These are phyloP conservation scores for Hypomecis punctinalis DNA, from an alignment of 2,888 invertebrate species.

Conservation along the genomic window DNA sequence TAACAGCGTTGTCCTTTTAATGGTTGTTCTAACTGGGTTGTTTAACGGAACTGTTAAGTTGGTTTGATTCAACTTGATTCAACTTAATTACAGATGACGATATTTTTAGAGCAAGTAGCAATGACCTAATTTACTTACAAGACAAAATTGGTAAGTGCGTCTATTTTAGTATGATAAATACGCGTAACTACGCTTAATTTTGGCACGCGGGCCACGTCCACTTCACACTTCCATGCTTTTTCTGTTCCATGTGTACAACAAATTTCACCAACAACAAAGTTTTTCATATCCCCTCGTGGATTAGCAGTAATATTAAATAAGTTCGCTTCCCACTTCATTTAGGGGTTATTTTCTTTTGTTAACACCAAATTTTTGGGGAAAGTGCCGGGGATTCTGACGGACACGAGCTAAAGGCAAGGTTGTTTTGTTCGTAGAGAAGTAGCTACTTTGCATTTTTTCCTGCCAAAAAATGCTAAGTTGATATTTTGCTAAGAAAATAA, in stretches of 20 bases:
- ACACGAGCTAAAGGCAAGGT: conserved; percentile 8
- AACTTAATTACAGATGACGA: too few relatives aligned
- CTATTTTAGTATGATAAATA: too few relatives aligned
- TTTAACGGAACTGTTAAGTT: too few relatives aligned
- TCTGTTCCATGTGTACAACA: background rate
- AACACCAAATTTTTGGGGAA: conserved; percentile 18
- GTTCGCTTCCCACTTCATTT: conserved; percentile 44
- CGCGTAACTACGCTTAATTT: too few relatives aligned
- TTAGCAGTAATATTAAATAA: conserved; percentile 37
- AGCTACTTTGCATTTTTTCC: conserved; percentile 8
- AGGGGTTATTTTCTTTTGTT: conserved; percentile 39
- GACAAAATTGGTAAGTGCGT: too few relatives aligned
- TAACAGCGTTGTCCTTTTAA: too few relatives aligned
- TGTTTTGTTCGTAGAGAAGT: conserved; percentile 4
- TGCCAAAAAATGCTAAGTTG: background rate
- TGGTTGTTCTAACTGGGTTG: too few relatives aligned
- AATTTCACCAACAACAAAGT: conserved; percentile 43
- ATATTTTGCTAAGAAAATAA: background rate
- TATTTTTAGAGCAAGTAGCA: too few relatives aligned
- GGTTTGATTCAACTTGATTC: too few relatives aligned
- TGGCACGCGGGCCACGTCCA: too few relatives aligned
- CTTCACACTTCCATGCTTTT: too few relatives aligned
- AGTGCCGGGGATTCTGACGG: conserved; percentile 12
- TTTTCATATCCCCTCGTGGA: conserved; percentile 47
- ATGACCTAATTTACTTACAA: too few relatives aligned